phyloP scores from a whole-genome alignment of 35 echinoderm and acorn worm species.

The Apostichopus japonicus region DNA sequence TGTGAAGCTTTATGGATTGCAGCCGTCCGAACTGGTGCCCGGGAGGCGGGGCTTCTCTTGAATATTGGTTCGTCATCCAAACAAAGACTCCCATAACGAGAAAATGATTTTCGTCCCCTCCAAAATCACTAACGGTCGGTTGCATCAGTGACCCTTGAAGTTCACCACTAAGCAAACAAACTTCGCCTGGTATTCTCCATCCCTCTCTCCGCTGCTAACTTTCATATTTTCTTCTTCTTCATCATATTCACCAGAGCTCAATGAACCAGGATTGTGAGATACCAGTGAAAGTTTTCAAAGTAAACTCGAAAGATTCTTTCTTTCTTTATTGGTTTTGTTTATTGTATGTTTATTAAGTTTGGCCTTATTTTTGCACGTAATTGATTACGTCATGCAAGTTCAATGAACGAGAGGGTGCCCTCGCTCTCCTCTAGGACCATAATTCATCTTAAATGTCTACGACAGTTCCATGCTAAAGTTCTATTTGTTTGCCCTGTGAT shows the following conservation, averaged over 20 bases:
- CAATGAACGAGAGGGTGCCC: background rate
- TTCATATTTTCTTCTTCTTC: background rate
- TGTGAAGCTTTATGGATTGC: background rate
- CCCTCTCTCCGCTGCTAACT: background rate
- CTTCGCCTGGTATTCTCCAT: background rate
- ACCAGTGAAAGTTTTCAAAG: no score
- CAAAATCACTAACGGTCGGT: background rate
- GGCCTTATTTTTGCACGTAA: no score
- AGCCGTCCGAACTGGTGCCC: slow-evolving; percentile 39
- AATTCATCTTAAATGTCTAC: background rate
- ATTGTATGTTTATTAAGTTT: no score
- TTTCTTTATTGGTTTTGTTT: no score
- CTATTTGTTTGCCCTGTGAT: background rate
- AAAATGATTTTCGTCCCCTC: background rate
- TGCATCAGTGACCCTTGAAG: background rate
- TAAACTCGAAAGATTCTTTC: no score
- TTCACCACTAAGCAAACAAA: background rate
- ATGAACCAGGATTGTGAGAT: no score
- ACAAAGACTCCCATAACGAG: slow-evolving; percentile 29
- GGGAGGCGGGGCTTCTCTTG: slow-evolving; percentile 16
- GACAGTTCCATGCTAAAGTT: background rate
- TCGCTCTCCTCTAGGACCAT: background rate
- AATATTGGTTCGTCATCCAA: slow-evolving; percentile 1
- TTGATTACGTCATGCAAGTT: background rate
- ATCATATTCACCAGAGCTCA: no score